Evolutionary conservation across 1,140 invertebrate species (phyloP).

Genomic region (Macrocentrus cingulum): DNA sequence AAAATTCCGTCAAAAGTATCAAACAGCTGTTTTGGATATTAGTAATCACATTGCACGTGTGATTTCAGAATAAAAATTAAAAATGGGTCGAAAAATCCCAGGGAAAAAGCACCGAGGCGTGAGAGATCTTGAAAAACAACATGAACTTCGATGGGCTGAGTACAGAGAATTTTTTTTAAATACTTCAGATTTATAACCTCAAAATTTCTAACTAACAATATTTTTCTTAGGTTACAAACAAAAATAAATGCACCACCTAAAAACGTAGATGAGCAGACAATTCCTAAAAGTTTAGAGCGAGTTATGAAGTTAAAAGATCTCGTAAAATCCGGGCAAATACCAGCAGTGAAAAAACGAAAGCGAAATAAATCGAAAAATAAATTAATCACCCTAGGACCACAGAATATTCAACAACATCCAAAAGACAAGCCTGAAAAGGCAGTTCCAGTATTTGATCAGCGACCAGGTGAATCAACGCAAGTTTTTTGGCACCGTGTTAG

Average conservation of each 20-base stretch:
- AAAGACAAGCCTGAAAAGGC: constrained; percentile 54
- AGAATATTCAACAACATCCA: constrained; percentile 31
- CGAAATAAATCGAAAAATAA: constrained; percentile 34
- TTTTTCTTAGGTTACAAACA: constrained; percentile 62
- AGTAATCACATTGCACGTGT: too few species aligned
- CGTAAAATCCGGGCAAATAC: constrained; percentile 45
- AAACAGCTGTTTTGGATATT: too few species aligned
- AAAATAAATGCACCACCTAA: constrained; percentile 70
- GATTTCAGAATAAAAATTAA: constrained; percentile 1
- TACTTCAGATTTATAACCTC: constrained; percentile 4
- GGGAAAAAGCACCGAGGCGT: constrained; percentile 71
- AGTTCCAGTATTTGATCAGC: constrained; percentile 58
- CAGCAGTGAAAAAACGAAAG: constrained; percentile 44
- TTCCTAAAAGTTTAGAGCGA: constrained; percentile 65
- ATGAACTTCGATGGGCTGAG: constrained; percentile 62
- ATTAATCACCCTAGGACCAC: constrained; percentile 42
- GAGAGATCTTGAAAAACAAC: constrained; percentile 70
- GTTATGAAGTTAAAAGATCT: constrained; percentile 64
- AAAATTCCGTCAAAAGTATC: too few species aligned
- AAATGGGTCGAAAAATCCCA: constrained; percentile 74
- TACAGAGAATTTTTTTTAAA: constrained; percentile 41
- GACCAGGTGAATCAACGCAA: constrained; percentile 50
- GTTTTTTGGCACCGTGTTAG: constrained; percentile 59
- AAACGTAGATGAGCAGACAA: constrained; percentile 65
- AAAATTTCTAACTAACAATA: constrained; percentile 16